These are phyloP conservation scores for Osmerus eperlanus DNA, from an alignment of 2,113 vertebrate species.

Conservation along the genomic window DNA sequence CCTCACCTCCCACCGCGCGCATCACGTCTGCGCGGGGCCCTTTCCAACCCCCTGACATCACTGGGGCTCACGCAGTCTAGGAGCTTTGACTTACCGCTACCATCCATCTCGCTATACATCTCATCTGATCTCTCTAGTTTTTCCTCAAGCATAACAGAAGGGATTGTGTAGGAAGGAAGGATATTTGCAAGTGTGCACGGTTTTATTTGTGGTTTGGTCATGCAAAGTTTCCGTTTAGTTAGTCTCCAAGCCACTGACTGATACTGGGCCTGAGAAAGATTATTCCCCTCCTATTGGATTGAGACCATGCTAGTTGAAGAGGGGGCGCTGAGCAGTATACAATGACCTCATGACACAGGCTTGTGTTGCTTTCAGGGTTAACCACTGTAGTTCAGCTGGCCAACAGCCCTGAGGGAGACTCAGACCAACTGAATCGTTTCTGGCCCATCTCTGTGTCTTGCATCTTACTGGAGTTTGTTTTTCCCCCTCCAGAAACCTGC, in stretches of 20 bases:
- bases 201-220: background rate
- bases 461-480: conserved; percentile 28
- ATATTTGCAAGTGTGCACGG: no score
- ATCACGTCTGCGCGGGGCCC: no score
- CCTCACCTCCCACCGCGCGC: background rate
- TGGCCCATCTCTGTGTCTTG: background rate
- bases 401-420: conserved; percentile 15
- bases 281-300: conserved; percentile 19
- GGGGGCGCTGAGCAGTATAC: conserved; percentile 12
- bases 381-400: background rate
- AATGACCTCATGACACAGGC: background rate
- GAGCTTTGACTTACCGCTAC: no score
- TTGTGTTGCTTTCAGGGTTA: background rate
- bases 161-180: no score
- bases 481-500: conserved; percentile 80
- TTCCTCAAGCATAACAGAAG: no score
- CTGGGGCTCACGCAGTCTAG: no score
- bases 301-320: conserved; percentile 6
- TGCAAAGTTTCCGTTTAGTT: background rate
- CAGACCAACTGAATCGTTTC: conserved; percentile 16
- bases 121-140: no score
- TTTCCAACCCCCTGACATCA: no score
- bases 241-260: conserved; percentile 7
- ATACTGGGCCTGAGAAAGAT: conserved; percentile 24
- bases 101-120: no score